Evolutionary conservation across 1,140 invertebrate genomes (phyloP), one percentile per base, ranked within the genome.

Genomic region (Medauroidea extradentata): DNA sequence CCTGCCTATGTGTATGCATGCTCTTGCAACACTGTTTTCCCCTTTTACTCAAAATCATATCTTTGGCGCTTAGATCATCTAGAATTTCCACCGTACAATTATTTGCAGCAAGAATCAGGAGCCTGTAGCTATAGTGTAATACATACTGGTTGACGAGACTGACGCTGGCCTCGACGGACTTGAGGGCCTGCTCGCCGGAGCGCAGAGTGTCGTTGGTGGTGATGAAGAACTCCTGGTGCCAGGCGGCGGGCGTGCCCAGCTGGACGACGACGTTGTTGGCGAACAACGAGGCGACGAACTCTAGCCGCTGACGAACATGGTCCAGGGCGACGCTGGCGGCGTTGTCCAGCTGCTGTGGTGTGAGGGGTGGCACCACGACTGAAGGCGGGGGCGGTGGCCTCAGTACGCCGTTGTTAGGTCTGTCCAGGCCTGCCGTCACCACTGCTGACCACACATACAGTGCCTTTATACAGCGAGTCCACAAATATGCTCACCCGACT

Each of bases 161-260:
- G 2, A 73, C 62, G 21, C 71, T 70, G 7, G 77, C 72, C 54
- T 75, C 71, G 18, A 79, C 65, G 27, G 66, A 69, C 59, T 73
- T 69, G 39, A 72, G 68, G 0, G 76, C 78, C 27, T 75, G 64
- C 46, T 75, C 69, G 13, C 74, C 75, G 25, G 69, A 65, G 27
- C 71, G 52, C 24, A 78, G 59, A 0, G 77, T 74, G 24, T 68
- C 63, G 44, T 74, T 71, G n/a, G 70, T 70, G 11, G 76, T 75
- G n/a, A 69, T 71, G 63, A 79, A 78, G 58, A 79, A 74, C 48
- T 74, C 69, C 53, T 75, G 73, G 60, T 79, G 78, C 29, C 65
- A 60, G 16, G 67, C 69, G 11, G 74, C 74, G 0, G 76, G 68
- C 9, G 73, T 69, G 2, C 66, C 68, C 3, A 67, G 63, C 53